Conservation (phyloP, 2,888 invertebrate species). For the Tipula lateralis region DNA sequence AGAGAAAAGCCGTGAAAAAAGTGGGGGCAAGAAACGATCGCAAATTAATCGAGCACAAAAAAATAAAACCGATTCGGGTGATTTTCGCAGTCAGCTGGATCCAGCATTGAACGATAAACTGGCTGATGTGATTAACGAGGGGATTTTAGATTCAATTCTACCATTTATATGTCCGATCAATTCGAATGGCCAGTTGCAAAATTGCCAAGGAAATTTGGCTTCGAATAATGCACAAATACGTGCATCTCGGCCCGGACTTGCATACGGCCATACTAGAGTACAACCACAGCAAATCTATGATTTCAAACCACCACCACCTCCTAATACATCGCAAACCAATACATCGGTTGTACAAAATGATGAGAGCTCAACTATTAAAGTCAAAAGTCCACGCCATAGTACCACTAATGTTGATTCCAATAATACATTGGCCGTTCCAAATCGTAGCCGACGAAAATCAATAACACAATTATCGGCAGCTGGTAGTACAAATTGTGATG, state of each 20-base stretch:
- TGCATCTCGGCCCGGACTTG: not conserved
- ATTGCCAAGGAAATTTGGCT: not conserved
- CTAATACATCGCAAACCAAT: not conserved
- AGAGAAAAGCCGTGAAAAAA: slow-evolving; percentile 29
- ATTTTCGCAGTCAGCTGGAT: slow-evolving; percentile 38
- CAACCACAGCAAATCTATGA: slow-evolving; percentile 27
- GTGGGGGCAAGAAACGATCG: slow-evolving; percentile 9
- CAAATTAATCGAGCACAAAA: not conserved
- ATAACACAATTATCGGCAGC: not conserved
- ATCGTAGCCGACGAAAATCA: slow-evolving; percentile 20
- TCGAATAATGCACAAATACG: too few relatives aligned
- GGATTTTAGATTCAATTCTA: slow-evolving; percentile 74
- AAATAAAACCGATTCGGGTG: slow-evolving; percentile 30
- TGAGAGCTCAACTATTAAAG: not conserved
- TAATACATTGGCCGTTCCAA: not conserved
- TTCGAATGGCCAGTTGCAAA: not conserved
- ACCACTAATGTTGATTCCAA: not conserved
- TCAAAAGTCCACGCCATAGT: not conserved
- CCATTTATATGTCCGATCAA: slow-evolving; percentile 59
- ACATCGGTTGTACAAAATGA: not conserved
- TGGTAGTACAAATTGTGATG: slow-evolving; percentile 47
- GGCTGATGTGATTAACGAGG: slow-evolving; percentile 68
- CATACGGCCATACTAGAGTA: not conserved
- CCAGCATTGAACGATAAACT: slow-evolving; percentile 44
- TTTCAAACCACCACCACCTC: not conserved